These are phyloP conservation scores for Tinea semifulvella DNA, from an alignment of 2,888 invertebrate species.

Conservation along the genomic window DNA sequence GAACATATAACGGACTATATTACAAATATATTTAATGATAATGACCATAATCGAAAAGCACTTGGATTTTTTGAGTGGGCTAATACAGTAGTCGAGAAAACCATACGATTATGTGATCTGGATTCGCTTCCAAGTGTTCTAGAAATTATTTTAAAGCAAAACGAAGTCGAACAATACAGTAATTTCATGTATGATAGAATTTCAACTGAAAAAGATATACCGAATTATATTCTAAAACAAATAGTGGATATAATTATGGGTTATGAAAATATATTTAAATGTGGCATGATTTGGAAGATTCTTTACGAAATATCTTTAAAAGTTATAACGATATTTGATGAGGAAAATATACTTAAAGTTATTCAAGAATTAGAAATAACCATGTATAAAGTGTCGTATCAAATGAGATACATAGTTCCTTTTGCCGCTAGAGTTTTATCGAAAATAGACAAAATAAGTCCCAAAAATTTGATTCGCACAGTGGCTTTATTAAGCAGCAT, in stretches of 20 bases:
- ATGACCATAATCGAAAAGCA: constrained; percentile 24
- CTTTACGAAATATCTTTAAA: constrained; percentile 37
- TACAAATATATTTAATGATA: constrained; percentile 28
- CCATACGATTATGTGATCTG: constrained; percentile 30
- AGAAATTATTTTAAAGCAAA: constrained; percentile 26
- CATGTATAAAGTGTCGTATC: constrained; percentile 27
- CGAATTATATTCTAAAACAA: constrained; percentile 24
- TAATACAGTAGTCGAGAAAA: constrained; percentile 30
- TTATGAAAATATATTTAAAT: constrained; percentile 27
- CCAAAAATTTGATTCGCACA: constrained; percentile 28
- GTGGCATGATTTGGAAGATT: constrained; percentile 36
- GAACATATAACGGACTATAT: constrained; percentile 23
- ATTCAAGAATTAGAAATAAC: constrained; percentile 23
- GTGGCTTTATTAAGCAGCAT: constrained; percentile 36
- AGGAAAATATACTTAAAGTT: constrained; percentile 18
- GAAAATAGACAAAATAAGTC: constrained; percentile 20
- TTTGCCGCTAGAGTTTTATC: constrained; percentile 32
- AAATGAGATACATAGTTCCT: constrained; percentile 40
- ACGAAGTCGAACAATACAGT: constrained; percentile 35
- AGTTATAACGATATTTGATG: constrained; percentile 24
- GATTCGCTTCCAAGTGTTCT: constrained; percentile 29
- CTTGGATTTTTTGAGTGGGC: constrained; percentile 42
- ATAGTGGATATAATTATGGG: constrained; percentile 30
- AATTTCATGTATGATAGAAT: constrained; percentile 32
- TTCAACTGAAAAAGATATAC: constrained; percentile 21